phyloP scores from a whole-genome alignment of 2,797 vertebrate species.

The Martes flavigula region DNA sequence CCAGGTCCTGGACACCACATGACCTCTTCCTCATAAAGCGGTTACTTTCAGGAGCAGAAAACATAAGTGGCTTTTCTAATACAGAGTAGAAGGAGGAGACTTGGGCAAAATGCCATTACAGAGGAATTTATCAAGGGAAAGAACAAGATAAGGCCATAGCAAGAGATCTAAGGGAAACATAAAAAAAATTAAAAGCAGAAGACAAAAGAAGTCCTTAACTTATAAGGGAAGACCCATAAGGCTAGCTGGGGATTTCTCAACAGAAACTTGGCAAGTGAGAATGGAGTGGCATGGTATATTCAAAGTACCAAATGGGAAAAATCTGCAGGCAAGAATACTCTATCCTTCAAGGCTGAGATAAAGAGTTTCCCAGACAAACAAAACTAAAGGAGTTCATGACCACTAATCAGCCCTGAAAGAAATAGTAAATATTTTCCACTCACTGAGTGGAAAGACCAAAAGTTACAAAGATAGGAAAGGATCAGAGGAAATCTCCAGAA shows the following conservation, averaged over 20 bases:
- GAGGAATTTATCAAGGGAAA: background rate
- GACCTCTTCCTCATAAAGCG: background rate
- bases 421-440: background rate
- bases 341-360: background rate
- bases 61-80: background rate
- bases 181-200: background rate
- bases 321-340: background rate
- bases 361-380: background rate
- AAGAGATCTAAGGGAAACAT: background rate
- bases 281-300: background rate
- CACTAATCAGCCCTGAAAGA: background rate
- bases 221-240: background rate
- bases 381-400: background rate
- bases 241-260: background rate
- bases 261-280: background rate
- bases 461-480: background rate
- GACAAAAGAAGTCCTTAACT: background rate
- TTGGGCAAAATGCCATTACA: background rate
- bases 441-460: background rate
- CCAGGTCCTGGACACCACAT: background rate
- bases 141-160: background rate
- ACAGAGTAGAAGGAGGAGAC: background rate
- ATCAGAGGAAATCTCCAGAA: background rate
- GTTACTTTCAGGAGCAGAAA: background rate
- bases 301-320: background rate